Evolutionary conservation across 30 jellyfish, hydroid and myxozoan species (phyloP).

Genomic region (Catostylus mosaicus): DNA sequence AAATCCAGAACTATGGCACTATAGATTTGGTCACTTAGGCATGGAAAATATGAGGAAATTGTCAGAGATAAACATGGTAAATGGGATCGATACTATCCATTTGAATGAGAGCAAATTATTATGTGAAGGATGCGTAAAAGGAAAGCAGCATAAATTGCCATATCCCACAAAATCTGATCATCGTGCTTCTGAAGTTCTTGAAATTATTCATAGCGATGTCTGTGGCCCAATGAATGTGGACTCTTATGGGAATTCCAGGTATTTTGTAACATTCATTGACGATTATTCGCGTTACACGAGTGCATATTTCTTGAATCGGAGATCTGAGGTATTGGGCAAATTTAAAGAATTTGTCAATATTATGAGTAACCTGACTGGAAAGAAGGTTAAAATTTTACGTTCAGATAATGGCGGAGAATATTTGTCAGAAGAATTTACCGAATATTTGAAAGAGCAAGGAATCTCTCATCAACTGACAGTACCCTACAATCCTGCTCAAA

Average conservation of each 20-base stretch:
- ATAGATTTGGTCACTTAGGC: conserved; percentile 59
- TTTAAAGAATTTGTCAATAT: too few species aligned
- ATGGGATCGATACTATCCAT: conserved; percentile 17
- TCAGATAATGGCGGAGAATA: conserved; percentile 70
- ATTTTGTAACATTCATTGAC: too few species aligned
- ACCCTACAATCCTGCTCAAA: conserved; percentile 45
- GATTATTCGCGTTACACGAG: too few species aligned
- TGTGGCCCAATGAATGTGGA: too few species aligned
- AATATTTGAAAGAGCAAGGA: conserved; percentile 11
- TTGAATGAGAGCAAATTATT: conserved; percentile 1
- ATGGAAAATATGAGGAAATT: conserved; percentile 11
- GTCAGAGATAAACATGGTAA: conserved; percentile 20
- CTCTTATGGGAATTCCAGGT: too few species aligned
- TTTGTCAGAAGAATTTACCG: conserved; percentile 37
- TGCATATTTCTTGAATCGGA: too few species aligned
- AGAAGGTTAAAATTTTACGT: conserved; percentile 6
- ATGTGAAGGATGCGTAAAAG: conserved; percentile 43
- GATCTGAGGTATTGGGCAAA: too few species aligned
- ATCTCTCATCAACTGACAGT: conserved; percentile 5
- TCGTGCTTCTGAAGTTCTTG: conserved; percentile 1
- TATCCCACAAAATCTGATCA: background rate
- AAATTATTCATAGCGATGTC: conserved; percentile 22
- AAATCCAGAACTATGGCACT: conserved; percentile 40
- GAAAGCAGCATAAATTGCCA: conserved; percentile 33
- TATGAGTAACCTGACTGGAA: too few species aligned